These are phyloP conservation scores for Adelges cooleyi DNA, from an alignment of 1,140 invertebrate genomes.

Conservation along the genomic window DNA sequence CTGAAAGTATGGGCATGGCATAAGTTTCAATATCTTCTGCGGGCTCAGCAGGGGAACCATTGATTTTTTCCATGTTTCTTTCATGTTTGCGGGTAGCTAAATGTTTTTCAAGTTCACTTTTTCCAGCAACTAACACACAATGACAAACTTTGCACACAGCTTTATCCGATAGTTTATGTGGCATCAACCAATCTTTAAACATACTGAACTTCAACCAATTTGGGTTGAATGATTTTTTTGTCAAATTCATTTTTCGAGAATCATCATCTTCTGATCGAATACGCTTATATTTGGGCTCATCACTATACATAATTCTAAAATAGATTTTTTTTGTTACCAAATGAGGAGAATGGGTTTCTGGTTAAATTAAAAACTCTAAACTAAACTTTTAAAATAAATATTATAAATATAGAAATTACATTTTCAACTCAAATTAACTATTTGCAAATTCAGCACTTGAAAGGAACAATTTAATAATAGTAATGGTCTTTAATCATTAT, in stretches of 20 bases:
- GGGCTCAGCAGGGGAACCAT: conserved; percentile 13
- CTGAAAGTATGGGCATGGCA: conserved; percentile 1
- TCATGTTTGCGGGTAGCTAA: conserved; percentile 35
- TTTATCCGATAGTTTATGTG: conserved; percentile 33
- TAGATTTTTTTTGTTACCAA: conserved; percentile 16
- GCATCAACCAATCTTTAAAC: conserved; percentile 35
- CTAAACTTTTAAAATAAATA: neutral
- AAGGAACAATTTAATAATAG: too few species aligned
- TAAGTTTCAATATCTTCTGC: conserved; percentile 16
- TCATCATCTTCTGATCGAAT: conserved; percentile 14
- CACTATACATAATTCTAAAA: conserved; percentile 23
- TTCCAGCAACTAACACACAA: conserved; percentile 35
- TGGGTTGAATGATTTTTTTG: conserved; percentile 30
- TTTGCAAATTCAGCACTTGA: too few species aligned
- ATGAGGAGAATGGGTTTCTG: conserved; percentile 6
- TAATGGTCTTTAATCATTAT: too few species aligned
- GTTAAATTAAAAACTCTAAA: neutral
- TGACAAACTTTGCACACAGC: conserved; percentile 35
- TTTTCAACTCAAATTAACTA: too few species aligned
- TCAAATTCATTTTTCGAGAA: conserved; percentile 23
- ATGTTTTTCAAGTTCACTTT: conserved; percentile 37
- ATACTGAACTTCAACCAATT: conserved; percentile 34
- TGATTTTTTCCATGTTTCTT: conserved; percentile 28
- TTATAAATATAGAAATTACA: too few species aligned
- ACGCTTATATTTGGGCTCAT: conserved; percentile 20